These are phyloP conservation scores for Pterocles gutturalis DNA, from an alignment of 2,113 vertebrate genomes.

Conservation along the genomic window DNA sequence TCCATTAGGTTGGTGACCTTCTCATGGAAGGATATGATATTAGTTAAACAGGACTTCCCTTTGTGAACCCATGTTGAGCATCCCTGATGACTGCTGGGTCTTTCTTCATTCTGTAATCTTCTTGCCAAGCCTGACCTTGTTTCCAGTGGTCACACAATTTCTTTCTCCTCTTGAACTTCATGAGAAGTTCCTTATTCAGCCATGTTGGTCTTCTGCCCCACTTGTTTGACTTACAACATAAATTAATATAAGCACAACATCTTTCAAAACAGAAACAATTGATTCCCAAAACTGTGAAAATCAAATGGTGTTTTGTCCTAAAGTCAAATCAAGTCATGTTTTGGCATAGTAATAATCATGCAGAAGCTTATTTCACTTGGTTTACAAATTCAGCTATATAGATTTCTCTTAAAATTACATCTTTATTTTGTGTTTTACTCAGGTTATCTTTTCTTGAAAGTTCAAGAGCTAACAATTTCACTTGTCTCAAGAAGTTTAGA, in stretches of 20 bases:
- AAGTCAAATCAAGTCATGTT: neutral
- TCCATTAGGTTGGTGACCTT: neutral
- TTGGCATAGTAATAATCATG: neutral
- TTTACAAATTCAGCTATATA: neutral
- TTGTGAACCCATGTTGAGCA: neutral
- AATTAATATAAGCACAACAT: neutral
- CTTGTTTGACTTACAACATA: neutral
- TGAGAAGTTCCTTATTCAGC: neutral
- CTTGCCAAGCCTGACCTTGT: accelerated
- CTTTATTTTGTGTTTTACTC: neutral
- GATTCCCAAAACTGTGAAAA: neutral
- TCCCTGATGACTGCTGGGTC: neutral
- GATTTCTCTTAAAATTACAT: neutral
- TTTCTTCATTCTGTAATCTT: neutral
- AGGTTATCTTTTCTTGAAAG: neutral
- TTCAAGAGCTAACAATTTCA: neutral
- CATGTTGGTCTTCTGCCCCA: neutral
- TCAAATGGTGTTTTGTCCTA: neutral
- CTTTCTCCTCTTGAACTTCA: neutral
- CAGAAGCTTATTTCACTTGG: neutral
- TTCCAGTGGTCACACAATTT: neutral
- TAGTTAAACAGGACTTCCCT: neutral
- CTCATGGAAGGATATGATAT: neutral
- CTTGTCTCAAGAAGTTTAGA: neutral
- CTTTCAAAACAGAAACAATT: neutral